Conservation (phyloP, 2,113 vertebrate genomes). For the Mellivora capensis region DNA sequence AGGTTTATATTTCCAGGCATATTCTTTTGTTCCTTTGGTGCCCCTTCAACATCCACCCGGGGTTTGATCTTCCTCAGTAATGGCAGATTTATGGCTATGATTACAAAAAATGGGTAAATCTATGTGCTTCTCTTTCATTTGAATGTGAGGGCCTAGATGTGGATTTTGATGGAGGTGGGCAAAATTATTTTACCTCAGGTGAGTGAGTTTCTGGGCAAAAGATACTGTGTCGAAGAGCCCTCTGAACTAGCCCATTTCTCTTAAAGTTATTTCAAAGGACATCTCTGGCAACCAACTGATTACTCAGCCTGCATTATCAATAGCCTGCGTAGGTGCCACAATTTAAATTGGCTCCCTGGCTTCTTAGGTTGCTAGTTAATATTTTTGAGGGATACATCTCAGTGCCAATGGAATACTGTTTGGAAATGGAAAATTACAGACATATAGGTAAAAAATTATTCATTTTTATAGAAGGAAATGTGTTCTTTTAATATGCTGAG, state of each 20-base stretch:
- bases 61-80: constrained; percentile 58
- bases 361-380: constrained; percentile 44
- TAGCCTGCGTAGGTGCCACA: background rate
- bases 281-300: constrained; percentile 17
- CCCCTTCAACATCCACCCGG: constrained; percentile 51
- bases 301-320: constrained; percentile 12
- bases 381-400: constrained; percentile 51
- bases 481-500: constrained; percentile 73
- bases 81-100: constrained; percentile 63
- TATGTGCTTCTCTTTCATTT: constrained; percentile 37
- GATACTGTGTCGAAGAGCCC: constrained; percentile 40
- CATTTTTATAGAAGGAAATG: constrained; percentile 73
- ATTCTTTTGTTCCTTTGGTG: constrained; percentile 57
- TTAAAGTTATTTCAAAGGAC: constrained; percentile 64
- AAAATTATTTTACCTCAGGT: constrained; percentile 59
- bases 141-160: constrained; percentile 23
- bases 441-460: constrained; percentile 66
- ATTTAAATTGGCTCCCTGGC: constrained; percentile 63
- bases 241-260: constrained; percentile 53
- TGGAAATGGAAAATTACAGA: constrained; percentile 74
- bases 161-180: constrained; percentile 38
- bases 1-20: constrained; percentile 62
- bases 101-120: constrained; percentile 57
- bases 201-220: constrained; percentile 27
- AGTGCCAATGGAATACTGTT: constrained; percentile 33